phyloP scores from a whole-genome alignment of 2,888 invertebrate species.

The Hypomecis atomaria region DNA sequence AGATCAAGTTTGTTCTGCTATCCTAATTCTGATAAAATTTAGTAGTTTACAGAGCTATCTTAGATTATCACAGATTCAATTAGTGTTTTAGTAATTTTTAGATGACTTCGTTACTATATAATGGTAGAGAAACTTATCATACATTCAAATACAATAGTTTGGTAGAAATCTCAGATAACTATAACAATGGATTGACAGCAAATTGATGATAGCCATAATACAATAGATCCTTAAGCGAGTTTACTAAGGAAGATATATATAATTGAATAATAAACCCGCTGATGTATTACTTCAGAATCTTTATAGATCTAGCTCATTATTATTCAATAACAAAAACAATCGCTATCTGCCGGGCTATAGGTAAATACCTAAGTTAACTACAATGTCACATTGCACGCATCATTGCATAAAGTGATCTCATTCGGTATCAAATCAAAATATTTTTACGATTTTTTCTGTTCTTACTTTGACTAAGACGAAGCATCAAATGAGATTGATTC shows the following conservation, averaged over 20 bases:
- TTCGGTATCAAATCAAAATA: constrained; percentile 48
- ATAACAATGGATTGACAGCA: constrained; percentile 6
- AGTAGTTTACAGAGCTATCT: not conserved
- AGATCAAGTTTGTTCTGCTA: constrained; percentile 2
- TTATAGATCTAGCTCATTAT: constrained; percentile 23
- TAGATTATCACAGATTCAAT: not conserved
- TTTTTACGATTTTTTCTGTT: constrained; percentile 1
- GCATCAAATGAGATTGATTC: not conserved
- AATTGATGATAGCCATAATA: constrained; percentile 2
- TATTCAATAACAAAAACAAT: constrained; percentile 48
- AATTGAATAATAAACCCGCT: constrained; percentile 8
- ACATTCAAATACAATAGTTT: too few species aligned
- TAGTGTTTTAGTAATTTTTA: too few species aligned
- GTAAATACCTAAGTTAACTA: constrained; percentile 51
- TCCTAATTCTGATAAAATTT: not conserved
- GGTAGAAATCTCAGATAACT: constrained; percentile 1
- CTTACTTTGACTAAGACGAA: not conserved
- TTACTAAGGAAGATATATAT: not conserved
- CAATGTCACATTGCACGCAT: constrained; percentile 69
- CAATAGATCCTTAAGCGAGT: not conserved
- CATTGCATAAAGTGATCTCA: constrained; percentile 60
- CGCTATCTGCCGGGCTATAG: constrained; percentile 56
- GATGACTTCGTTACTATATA: too few species aligned
- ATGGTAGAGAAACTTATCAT: not conserved
- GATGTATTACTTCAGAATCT: constrained; percentile 21